A percentile compares a stretch with the other conserved stretches of the same genome.
phyloP scores from a whole-genome alignment of 2,888 invertebrate genomes.

The Masnerella sp. region DNA sequence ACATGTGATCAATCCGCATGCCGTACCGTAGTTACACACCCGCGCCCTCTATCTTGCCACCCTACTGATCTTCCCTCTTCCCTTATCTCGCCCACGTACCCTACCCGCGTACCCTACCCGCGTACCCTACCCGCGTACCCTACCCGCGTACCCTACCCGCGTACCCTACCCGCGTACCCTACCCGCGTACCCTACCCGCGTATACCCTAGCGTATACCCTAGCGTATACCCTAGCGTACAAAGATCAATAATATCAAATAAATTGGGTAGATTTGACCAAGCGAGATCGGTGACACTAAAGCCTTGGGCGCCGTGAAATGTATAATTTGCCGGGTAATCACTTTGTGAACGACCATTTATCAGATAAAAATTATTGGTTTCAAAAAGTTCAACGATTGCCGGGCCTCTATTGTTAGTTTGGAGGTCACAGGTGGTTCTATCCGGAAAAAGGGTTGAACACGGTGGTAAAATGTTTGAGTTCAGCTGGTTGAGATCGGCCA shows the following conservation, averaged over 20 bases:
- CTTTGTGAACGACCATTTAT: not conserved
- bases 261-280: not conserved
- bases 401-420: not conserved
- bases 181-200: too few species aligned
- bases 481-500: not conserved
- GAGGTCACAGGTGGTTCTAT: not conserved
- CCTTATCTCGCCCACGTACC: too few species aligned
- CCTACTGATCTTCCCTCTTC: too few species aligned
- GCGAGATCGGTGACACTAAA: not conserved
- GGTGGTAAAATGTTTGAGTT: not conserved
- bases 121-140: too few species aligned
- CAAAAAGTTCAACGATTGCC: not conserved
- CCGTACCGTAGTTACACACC: too few species aligned
- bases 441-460: not conserved
- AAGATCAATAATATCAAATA: not conserved
- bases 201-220: too few species aligned
- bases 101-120: too few species aligned
- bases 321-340: not conserved
- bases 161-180: too few species aligned
- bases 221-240: not conserved
- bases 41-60: too few species aligned
- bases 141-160: too few species aligned
- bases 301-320: not conserved
- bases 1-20: too few species aligned
- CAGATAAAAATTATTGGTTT: not conserved